These are phyloP conservation scores for Salvelinus fontinalis DNA, from an alignment of 2,113 vertebrate species.

Conservation along the genomic window DNA sequence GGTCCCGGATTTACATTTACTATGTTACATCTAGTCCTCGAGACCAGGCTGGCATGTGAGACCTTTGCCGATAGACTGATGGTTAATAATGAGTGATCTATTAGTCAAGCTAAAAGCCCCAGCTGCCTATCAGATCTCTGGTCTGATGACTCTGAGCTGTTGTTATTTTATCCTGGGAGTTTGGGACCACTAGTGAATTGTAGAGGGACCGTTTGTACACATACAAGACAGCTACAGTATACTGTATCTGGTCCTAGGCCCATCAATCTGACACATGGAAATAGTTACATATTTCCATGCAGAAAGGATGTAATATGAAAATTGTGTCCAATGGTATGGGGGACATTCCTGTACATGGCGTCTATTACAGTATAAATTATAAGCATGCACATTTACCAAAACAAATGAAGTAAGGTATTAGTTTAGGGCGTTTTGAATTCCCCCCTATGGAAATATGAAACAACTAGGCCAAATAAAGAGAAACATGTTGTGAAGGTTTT, in stretches of 20 bases:
- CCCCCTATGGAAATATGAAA: background rate
- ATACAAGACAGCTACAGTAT: background rate
- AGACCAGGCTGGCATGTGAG: background rate
- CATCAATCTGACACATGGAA: background rate
- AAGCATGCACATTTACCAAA: background rate
- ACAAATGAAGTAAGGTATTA: background rate
- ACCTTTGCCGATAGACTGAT: background rate
- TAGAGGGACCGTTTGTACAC: background rate
- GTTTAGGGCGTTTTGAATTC: background rate
- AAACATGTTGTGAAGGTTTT: background rate
- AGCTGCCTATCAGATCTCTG: background rate
- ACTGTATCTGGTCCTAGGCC: background rate
- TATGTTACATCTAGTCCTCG: no score
- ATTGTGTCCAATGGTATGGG: background rate
- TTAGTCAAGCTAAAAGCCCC: background rate
- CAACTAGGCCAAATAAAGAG: background rate
- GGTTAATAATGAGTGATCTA: background rate
- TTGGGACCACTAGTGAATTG: background rate
- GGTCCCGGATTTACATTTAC: no score
- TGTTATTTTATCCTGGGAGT: background rate
- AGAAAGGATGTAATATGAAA: background rate
- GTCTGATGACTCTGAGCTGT: background rate
- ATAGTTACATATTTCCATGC: background rate
- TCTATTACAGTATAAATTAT: background rate
- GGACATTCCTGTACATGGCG: background rate